Base-by-base conservation (phyloP, 2,888 invertebrate species). In the Meloe dianella region DNA sequence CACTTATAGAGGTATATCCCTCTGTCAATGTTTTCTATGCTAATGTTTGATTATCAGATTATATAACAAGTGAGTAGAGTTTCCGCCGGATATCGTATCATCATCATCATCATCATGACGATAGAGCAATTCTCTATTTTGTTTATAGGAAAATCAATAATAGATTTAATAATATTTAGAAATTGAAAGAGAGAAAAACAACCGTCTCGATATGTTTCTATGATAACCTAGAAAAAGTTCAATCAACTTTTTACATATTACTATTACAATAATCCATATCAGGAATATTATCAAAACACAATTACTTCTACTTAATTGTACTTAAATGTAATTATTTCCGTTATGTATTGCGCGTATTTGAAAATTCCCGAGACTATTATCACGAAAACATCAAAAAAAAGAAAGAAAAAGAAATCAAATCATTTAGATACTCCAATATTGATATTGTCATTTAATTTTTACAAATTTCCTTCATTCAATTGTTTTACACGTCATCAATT, bases 41-140 rank as follows among this genome's bases (percentile, higher is more conserved):
- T 75, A 77, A 76, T 77, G 76, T 77, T 77, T 77, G 76, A 74
- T 74, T 71, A 73, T 72, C 71, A 73, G 75, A 77, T 77, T 76
- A 77, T 68, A 58, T 67, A 64, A 68, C 72, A 69, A 72, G 72
- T 70, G 69, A 69, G 66, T 60, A 64, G 66, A 68, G 67, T 72
- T 72, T 69, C 70, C 68, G 70, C 63, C 63, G 68, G 65, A 65
- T 69, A 69, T 67, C 58, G 60, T 57, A 61, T 63, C 56, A 66
- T 57, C 57, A 17, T 10, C 24, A n/a, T 32, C 30, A 56, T 4
- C 1, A 22, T 22, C 14, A 24, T 4, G n/a, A n/a, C n/a, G n/a
- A n/a, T n/a, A n/a, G n/a, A n/a, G n/a, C n/a, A n/a, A n/a, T n/a
- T n/a, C n/a, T n/a, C n/a, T n/a, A n/a, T n/a, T n/a, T n/a, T n/a